These are phyloP conservation scores for Formicarius rufipectus DNA, from an alignment of 2,113 vertebrate species.

Conservation along the genomic window DNA sequence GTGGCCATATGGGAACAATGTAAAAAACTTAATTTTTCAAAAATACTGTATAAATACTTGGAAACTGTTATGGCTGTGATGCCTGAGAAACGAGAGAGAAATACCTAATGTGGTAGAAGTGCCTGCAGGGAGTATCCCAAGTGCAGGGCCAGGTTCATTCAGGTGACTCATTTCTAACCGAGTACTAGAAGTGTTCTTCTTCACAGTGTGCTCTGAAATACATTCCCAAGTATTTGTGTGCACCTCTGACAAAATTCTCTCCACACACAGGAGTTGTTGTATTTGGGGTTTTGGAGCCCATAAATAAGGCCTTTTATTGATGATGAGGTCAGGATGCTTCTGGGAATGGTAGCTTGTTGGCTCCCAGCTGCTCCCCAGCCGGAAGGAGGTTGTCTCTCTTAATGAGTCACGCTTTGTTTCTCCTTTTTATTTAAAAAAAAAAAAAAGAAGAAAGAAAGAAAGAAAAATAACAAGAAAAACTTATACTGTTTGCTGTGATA, in stretches of 20 bases:
- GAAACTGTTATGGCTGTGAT: neutral
- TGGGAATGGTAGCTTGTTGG: neutral
- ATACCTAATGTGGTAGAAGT: neutral
- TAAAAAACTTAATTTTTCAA: neutral
- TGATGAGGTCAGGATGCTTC: neutral
- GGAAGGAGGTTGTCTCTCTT: neutral
- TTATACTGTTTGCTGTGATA: neutral
- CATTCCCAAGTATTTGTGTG: neutral
- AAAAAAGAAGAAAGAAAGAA: too few relatives aligned
- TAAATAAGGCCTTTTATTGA: neutral
- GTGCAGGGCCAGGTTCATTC: neutral
- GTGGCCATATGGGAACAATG: neutral
- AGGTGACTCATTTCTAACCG: neutral
- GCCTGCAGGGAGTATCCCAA: neutral
- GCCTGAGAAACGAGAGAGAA: neutral
- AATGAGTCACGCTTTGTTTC: neutral
- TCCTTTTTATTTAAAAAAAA: neutral
- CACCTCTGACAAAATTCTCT: neutral
- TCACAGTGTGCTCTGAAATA: neutral
- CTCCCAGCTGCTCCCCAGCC: constrained; percentile 13
- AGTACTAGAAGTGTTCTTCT: neutral
- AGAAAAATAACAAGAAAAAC: neutral
- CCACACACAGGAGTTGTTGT: neutral
- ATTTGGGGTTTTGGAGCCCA: neutral
- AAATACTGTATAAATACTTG: neutral